Percentiles rank a stretch among this genome's conserved stretches.
Evolutionary conservation across 2,797 vertebrate species (phyloP).

Genomic region (Oreonectes daqikongensis): DNA sequence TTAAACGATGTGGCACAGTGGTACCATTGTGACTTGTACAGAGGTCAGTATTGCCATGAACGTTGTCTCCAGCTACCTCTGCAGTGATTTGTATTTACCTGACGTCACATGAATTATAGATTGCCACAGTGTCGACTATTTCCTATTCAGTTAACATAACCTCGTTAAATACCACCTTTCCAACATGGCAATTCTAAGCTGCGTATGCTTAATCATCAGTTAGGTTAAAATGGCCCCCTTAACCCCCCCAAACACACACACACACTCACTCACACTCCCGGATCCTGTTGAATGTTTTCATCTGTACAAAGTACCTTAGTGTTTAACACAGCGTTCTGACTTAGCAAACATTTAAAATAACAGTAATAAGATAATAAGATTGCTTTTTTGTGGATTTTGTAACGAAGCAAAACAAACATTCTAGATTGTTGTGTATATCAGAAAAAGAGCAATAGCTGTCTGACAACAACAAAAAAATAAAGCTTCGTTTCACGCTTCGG

Average conservation of each 20-base stretch:
- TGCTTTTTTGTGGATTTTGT: too few species aligned
- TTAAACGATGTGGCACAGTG: constrained; percentile 36
- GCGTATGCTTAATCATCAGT: constrained; percentile 5
- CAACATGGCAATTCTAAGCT: neutral
- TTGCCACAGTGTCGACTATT: neutral
- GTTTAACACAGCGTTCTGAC: neutral
- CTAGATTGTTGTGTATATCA: too few species aligned
- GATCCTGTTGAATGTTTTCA: constrained; percentile 42
- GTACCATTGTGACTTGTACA: neutral
- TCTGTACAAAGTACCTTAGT: neutral
- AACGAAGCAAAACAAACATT: too few species aligned
- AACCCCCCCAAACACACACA: too few species aligned
- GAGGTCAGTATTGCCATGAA: constrained; percentile 14
- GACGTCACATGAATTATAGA: neutral
- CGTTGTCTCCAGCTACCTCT: neutral
- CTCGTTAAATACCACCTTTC: neutral
- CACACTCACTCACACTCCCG: too few species aligned
- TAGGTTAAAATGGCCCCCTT: constrained; percentile 34
- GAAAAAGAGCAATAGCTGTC: too few species aligned
- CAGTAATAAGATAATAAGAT: neutral
- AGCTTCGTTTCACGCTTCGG: neutral
- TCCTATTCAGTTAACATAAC: neutral
- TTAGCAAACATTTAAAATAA: neutral
- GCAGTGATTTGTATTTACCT: neutral
- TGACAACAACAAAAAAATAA: neutral